Evolutionary conservation across 2,888 invertebrate genomes (phyloP).

Genomic region (Pterostichus niger): DNA sequence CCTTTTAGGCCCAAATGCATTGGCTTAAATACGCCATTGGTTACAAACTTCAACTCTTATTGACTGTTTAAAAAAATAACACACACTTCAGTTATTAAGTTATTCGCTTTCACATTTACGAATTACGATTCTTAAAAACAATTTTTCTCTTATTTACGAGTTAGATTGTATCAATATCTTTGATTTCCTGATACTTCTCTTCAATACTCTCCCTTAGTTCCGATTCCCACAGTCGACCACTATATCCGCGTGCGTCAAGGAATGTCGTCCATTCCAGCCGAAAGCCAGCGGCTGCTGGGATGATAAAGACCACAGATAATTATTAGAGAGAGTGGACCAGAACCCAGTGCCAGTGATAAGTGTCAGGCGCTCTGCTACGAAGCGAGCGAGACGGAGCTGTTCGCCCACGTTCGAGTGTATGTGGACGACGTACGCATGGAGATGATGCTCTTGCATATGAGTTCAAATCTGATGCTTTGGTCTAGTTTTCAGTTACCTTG

Average conservation of each 20-base stretch:
- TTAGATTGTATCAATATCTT: not conserved
- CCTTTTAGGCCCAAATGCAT: too few species aligned
- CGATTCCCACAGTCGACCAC: not conserved
- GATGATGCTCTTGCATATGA: conserved; percentile 3
- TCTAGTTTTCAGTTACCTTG: conserved; percentile 20
- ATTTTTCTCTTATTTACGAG: too few species aligned
- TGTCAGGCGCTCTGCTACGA: conserved; percentile 4
- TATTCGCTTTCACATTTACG: too few species aligned
- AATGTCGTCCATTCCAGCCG: conserved; percentile 41
- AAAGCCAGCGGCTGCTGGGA: conserved; percentile 37
- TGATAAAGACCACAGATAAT: conserved; percentile 65
- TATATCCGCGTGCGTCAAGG: conserved; percentile 24
- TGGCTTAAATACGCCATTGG: too few species aligned
- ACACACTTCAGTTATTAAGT: too few species aligned
- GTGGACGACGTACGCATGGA: not conserved
- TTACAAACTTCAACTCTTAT: too few species aligned
- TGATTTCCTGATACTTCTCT: not conserved
- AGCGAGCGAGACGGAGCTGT: not conserved
- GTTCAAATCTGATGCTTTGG: conserved; percentile 24
- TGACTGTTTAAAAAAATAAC: too few species aligned
- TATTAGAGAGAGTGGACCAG: conserved; percentile 55
- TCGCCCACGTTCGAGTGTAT: not conserved
- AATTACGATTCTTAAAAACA: too few species aligned
- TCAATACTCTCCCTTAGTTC: not conserved
- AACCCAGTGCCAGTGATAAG: not conserved